Percentiles rank a stretch among this genome's conserved stretches.
Conservation (phyloP, 2,797 vertebrate genomes). For the Mus caroli region DNA sequence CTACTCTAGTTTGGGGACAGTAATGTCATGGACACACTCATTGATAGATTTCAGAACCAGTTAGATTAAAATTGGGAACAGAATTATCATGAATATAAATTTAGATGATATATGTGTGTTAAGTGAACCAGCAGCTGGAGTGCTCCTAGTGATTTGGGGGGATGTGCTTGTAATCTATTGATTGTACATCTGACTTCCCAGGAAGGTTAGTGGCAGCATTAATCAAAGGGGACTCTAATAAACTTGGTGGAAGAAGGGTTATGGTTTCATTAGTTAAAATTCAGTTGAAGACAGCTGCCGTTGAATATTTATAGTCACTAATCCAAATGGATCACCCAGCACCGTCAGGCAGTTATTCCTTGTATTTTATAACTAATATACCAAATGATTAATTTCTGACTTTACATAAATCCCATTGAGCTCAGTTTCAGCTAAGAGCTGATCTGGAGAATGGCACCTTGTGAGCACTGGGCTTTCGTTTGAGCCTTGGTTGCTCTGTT, state of each 20-base stretch:
- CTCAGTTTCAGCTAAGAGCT: constrained; percentile 66
- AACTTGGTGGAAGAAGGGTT: constrained; percentile 73
- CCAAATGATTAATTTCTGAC: constrained; percentile 82
- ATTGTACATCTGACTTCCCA: constrained; percentile 71
- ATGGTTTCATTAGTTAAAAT: constrained; percentile 78
- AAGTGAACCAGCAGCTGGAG: constrained; percentile 68
- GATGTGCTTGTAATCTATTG: constrained; percentile 57
- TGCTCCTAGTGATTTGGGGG: constrained; percentile 46
- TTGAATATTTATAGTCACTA: constrained; percentile 73
- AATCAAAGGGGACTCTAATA: constrained; percentile 84
- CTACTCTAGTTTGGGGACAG: not conserved
- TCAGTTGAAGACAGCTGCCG: constrained; percentile 61
- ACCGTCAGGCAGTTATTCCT: constrained; percentile 77
- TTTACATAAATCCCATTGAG: constrained; percentile 75
- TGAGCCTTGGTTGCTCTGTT: constrained; percentile 51
- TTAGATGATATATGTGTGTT: constrained; percentile 74
- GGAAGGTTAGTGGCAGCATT: constrained; percentile 34
- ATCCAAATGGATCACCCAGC: constrained; percentile 75
- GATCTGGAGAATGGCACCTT: constrained; percentile 51
- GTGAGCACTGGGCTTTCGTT: constrained; percentile 75
- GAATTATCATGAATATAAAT: constrained; percentile 69
- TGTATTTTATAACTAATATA: constrained; percentile 79
- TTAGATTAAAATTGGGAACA: constrained; percentile 77
- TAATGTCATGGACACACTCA: constrained; percentile 44
- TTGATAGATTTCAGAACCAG: constrained; percentile 73